Base-by-base conservation (phyloP, 2,113 vertebrate species). In the Alethe castanea region DNA sequence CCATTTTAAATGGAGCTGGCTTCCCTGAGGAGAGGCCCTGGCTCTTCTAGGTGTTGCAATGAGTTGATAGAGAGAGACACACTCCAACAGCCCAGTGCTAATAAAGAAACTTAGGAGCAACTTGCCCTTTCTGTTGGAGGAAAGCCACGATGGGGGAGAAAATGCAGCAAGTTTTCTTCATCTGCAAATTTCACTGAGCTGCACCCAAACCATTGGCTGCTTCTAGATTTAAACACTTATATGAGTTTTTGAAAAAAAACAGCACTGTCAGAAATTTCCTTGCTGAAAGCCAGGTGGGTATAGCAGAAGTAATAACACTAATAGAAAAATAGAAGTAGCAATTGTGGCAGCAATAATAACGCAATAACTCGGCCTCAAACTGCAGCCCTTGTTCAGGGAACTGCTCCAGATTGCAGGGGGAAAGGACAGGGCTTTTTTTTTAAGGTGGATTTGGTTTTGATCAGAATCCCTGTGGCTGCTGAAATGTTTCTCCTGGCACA, bases 241-340 rank as follows among this genome's bases (percentile, higher is more conserved):
- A 14, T 7, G 29, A 45, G 17, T 17, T 76, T 90, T 53, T 56
- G 10, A 9, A 76, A 56, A 40, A 14, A 89, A 13, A 14, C 19
- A 53, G 19, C 81, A 5, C 33, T 60, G 18, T n/a, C 78, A 79
- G 59, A 84, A 24, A 71, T 79, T 67, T 71, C 44, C 40, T 56
- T 5, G 4, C 73, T 67, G 53, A 47, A 85, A 85, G 40, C 52
- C 84, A 56, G 57, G 62, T 36, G 80, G 48, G 31, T 67, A 64
- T 25, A 61, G 44, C 28, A 85, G 31, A 31, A 89, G 67, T 77
- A 88, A 86, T 73, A 78, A 84, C 57, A 79, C 48, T 85, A 67
- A 95, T 53, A 84, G 77, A 56, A 87, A 91, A 94, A 89, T 47
- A 85, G 54, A 87, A 82, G 78, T n/a, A 67, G 44, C 60, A 92